Evolutionary conservation across 2,113 vertebrate species (phyloP).

Genomic region (Coracopsis vasa): DNA sequence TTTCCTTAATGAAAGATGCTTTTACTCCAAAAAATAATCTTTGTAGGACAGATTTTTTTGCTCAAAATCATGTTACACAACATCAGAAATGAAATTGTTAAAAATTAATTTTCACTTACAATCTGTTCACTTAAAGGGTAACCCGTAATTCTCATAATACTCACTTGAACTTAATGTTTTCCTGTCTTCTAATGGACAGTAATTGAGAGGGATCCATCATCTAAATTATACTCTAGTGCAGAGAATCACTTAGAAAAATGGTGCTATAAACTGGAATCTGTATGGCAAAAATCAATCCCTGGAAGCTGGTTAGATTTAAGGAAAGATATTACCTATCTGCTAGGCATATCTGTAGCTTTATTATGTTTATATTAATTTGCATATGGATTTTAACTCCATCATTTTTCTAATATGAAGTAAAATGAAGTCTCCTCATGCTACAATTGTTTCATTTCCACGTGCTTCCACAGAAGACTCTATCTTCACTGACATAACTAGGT

Average conservation of each 20-base stretch:
- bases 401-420: neutral
- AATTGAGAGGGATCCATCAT: conserved; percentile 91
- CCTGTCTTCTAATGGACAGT: conserved; percentile 92
- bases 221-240: conserved; percentile 81
- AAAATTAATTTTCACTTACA: conserved; percentile 70
- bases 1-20: neutral
- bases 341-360: neutral
- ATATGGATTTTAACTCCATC: neutral
- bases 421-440: neutral
- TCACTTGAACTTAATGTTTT: conserved; percentile 75
- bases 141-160: conserved; percentile 75
- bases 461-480: neutral
- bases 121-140: conserved; percentile 66
- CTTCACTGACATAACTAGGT: neutral
- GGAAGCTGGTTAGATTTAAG: conserved; percentile 5
- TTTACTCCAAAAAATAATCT: neutral
- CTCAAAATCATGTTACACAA: neutral
- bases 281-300: conserved; percentile 65
- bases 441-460: neutral
- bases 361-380: conserved; percentile 28
- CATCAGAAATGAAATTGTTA: conserved; percentile 47
- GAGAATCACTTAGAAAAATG: conserved; percentile 88
- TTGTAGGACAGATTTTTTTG: neutral
- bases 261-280: conserved; percentile 75
- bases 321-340: neutral